phyloP scores from a whole-genome alignment of 2,113 vertebrate genomes.

The Microcebus griseorufus region DNA sequence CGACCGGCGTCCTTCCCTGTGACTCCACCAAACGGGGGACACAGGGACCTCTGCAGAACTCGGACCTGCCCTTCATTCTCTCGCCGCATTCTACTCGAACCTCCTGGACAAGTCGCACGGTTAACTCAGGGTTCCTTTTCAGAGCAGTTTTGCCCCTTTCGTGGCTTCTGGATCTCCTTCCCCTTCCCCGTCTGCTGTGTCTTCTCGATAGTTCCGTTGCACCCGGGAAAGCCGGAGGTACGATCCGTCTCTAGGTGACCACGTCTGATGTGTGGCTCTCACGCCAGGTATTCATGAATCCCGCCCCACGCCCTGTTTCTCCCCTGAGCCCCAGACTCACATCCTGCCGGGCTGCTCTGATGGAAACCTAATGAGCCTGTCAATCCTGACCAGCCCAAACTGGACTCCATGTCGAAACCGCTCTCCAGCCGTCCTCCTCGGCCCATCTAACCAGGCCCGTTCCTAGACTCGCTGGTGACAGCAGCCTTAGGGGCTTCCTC shows the following conservation, averaged over 20 bases:
- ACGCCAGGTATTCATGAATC: neutral
- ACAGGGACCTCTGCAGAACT: accelerated
- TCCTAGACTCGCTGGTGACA: neutral
- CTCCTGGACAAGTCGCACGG: accelerated
- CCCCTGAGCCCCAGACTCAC: neutral
- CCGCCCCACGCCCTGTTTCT: no score
- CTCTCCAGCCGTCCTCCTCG: neutral
- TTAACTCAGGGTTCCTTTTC: neutral
- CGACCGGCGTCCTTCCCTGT: neutral
- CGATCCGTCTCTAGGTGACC: neutral
- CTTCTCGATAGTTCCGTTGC: no score
- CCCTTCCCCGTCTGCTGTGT: no score
- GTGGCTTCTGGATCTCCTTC: neutral
- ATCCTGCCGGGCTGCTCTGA: no score
- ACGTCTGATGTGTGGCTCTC: no score
- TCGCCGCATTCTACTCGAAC: neutral
- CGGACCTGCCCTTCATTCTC: neutral
- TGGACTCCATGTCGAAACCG: no score
- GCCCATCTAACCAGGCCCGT: no score
- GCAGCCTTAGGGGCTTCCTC: neutral
- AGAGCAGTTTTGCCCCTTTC: neutral
- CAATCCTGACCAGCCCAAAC: neutral
- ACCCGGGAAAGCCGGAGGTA: neutral
- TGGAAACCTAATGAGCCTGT: neutral
- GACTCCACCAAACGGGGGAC: no score